Evolutionary conservation across 1,140 invertebrate genomes (phyloP).

Genomic region (Laodelphax striatellus): DNA sequence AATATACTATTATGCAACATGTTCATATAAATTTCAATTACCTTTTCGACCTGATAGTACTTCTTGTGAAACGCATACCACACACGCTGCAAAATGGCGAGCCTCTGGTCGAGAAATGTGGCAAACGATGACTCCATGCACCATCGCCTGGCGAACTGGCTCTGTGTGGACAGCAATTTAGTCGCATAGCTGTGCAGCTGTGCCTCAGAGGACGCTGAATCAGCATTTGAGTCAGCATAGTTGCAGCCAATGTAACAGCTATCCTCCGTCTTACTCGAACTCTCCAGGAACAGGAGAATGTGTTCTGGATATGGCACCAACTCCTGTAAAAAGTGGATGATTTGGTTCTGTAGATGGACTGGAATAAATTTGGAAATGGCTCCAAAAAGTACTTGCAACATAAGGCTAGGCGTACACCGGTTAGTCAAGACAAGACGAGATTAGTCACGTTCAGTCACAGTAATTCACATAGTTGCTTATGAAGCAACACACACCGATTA

Average conservation of each 20-base stretch:
- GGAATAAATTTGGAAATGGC: too few relatives aligned
- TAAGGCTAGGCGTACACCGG: too few relatives aligned
- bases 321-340: slow-evolving; percentile 25
- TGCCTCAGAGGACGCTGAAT: slow-evolving; percentile 6
- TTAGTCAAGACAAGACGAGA: too few relatives aligned
- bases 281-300: slow-evolving; percentile 35
- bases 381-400: too few relatives aligned
- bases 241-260: slow-evolving; percentile 23
- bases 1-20: too few relatives aligned
- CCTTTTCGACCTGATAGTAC: slow-evolving; percentile 40
- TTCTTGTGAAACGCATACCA: slow-evolving; percentile 43
- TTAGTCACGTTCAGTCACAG: too few relatives aligned
- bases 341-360: too few relatives aligned
- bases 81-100: slow-evolving; percentile 46
- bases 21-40: too few relatives aligned
- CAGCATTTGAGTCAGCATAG: neutral
- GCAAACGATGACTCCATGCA: slow-evolving; percentile 44
- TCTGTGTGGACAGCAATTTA: slow-evolving; percentile 38
- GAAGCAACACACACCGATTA: too few relatives aligned
- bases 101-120: slow-evolving; percentile 39
- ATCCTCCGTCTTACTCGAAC: slow-evolving; percentile 33
- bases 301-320: slow-evolving; percentile 27
- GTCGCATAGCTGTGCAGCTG: slow-evolving; percentile 41
- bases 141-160: slow-evolving; percentile 40
- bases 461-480: too few relatives aligned